These are phyloP conservation scores for Papilio helenus DNA, from an alignment of 1,140 invertebrate species.

Conservation along the genomic window DNA sequence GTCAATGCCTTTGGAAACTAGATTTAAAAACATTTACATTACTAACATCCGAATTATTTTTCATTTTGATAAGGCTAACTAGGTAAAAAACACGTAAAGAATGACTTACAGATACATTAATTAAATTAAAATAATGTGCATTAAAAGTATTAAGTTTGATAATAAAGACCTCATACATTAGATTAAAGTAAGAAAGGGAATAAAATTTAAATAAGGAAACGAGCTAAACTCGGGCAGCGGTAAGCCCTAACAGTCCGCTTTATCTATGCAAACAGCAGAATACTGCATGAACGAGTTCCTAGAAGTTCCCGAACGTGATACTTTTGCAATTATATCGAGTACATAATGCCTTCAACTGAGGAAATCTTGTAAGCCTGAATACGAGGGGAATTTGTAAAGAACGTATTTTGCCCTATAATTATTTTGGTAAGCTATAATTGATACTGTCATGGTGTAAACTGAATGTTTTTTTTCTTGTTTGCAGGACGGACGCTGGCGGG, in stretches of 20 bases:
- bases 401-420: neutral
- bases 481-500: slow-evolving; percentile 65
- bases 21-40: neutral
- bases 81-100: neutral
- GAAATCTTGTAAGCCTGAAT: slow-evolving; percentile 33
- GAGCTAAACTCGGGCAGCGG: slow-evolving; percentile 16
- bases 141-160: neutral
- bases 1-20: neutral
- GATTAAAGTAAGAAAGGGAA: neutral
- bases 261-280: slow-evolving; percentile 39
- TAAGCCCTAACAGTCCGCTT: slow-evolving; percentile 25
- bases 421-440: slow-evolving; percentile 62
- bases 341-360: slow-evolving; percentile 32
- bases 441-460: slow-evolving; percentile 58
- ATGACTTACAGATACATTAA: neutral
- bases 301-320: slow-evolving; percentile 37
- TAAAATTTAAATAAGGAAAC: slow-evolving; percentile 37
- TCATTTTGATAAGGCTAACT: neutral
- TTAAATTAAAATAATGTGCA: neutral
- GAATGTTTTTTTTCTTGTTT: slow-evolving; percentile 68
- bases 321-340: slow-evolving; percentile 38
- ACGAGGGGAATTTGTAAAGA: slow-evolving; percentile 9
- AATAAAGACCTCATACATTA: slow-evolving; percentile 1
- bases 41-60: too few relatives aligned
- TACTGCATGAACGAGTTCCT: slow-evolving; percentile 30